Conservation (phyloP, 2,797 vertebrate genomes). For the Lithobates sylvaticus region DNA sequence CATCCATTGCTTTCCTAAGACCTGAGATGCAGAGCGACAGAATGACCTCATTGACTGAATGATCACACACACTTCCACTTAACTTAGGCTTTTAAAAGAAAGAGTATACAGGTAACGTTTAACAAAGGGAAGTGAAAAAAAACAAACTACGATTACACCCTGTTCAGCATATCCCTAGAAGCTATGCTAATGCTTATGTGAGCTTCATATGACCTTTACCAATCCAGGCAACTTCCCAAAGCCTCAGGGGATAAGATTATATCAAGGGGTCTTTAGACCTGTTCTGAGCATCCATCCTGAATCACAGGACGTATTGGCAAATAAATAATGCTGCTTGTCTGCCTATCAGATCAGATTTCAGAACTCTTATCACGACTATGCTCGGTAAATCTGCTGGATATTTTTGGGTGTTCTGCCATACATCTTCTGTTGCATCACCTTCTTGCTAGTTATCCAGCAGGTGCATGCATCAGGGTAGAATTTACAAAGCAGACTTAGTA, state of each 20-base stretch:
- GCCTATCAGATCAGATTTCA: no score
- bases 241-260: conserved; percentile 41
- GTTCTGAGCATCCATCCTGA: conserved; percentile 4
- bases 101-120: not conserved
- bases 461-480: not conserved
- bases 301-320: not conserved
- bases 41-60: not conserved
- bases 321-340: no score
- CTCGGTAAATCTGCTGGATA: not conserved
- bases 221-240: conserved; percentile 13
- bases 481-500: not conserved
- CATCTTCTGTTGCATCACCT: not conserved
- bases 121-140: not conserved
- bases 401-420: not conserved
- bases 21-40: not conserved
- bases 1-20: not conserved
- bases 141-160: conserved; percentile 3
- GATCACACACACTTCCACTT: conserved; percentile 17
- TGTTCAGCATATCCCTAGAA: conserved; percentile 19
- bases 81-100: not conserved
- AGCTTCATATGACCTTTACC: conserved; percentile 32
- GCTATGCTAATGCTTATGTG: conserved; percentile 28
- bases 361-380: not conserved
- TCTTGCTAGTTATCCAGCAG: not conserved
- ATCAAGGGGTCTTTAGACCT: conserved; percentile 38